phyloP scores from a whole-genome alignment of 1,140 invertebrate species.

The Melanaphis sacchari region DNA sequence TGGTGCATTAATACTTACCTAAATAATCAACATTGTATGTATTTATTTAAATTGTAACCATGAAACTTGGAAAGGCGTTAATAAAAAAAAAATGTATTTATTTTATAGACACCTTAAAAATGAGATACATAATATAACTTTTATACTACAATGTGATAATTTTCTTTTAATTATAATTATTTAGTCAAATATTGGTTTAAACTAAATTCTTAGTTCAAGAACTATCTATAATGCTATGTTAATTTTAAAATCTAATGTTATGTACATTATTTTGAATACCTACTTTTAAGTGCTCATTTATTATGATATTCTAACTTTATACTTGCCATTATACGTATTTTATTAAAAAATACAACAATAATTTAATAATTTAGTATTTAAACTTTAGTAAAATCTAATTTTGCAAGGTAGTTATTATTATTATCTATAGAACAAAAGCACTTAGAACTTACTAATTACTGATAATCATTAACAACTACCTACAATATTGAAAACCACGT shows the following conservation, averaged over 20 bases:
- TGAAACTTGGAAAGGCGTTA: background rate
- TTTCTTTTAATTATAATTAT: background rate
- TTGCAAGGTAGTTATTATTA: no score
- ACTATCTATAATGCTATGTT: slow-evolving; percentile 9
- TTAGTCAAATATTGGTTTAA: background rate
- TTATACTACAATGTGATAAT: background rate
- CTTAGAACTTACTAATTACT: background rate
- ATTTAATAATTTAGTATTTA: background rate
- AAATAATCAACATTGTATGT: background rate
- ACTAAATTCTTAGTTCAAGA: background rate
- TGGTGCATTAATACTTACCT: no score
- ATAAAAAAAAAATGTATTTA: background rate
- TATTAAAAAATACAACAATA: background rate
- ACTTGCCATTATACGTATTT: slow-evolving; percentile 22
- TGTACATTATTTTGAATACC: background rate
- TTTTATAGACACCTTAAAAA: no score
- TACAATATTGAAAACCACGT: background rate
- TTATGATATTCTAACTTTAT: background rate
- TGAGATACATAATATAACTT: background rate
- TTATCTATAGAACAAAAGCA: background rate
- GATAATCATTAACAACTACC: background rate
- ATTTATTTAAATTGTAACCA: background rate
- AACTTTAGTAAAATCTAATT: slow-evolving; percentile 17
- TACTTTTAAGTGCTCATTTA: background rate
- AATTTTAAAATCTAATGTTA: background rate